Evolutionary conservation across 2,797 vertebrate genomes (phyloP).

Genomic region (Anguilla megastoma): DNA sequence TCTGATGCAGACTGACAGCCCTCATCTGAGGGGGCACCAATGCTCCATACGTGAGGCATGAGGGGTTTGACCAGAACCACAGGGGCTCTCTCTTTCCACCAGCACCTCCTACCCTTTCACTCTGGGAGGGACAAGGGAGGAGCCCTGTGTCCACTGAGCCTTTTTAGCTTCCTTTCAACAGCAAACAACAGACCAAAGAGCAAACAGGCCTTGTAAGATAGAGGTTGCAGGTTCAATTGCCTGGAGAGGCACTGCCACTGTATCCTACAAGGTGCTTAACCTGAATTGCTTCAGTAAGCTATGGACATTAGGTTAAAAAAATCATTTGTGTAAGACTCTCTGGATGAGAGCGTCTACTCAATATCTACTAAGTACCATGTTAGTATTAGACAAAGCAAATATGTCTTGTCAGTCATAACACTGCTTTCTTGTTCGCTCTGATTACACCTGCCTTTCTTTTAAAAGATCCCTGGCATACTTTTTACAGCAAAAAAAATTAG

Average conservation of each 20-base stretch:
- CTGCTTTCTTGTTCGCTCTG: not conserved
- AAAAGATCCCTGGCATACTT: not conserved
- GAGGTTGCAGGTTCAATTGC: no score
- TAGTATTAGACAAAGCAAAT: not conserved
- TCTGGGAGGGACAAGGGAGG: not conserved
- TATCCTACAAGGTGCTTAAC: no score
- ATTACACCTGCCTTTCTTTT: not conserved
- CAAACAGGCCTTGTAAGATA: not conserved
- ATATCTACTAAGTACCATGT: no score
- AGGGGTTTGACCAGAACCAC: no score
- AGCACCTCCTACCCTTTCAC: not conserved
- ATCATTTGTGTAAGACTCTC: no score
- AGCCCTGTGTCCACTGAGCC: no score
- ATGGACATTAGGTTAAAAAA: no score
- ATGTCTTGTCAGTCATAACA: not conserved
- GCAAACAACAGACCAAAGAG: not conserved
- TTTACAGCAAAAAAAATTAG: not conserved
- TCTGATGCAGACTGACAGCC: no score
- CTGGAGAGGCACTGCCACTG: no score
- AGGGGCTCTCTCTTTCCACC: not conserved
- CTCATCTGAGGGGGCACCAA: no score
- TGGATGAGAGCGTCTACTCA: no score
- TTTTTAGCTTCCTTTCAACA: not conserved
- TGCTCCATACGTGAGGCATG: not conserved
- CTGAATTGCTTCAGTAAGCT: no score